phyloP scores from a whole-genome alignment of 1,140 invertebrate species.

The Propsilocerus akamusi region DNA sequence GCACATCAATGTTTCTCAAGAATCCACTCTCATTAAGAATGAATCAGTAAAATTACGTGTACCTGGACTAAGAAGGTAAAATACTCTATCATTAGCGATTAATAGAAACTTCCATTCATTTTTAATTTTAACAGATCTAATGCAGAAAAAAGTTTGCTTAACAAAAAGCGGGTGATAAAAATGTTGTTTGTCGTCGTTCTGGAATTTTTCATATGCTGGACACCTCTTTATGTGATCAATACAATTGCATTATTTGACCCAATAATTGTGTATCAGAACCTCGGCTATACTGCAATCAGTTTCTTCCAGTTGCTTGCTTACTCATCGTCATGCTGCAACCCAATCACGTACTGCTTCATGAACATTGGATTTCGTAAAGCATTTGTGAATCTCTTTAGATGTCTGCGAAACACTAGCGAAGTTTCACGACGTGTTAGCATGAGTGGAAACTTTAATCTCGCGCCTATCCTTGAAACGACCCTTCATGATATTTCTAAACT shows the following conservation, averaged over 20 bases:
- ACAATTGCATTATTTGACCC: slow-evolving; percentile 54
- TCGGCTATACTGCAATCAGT: slow-evolving; percentile 55
- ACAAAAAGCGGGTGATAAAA: slow-evolving; percentile 50
- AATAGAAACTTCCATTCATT: not conserved
- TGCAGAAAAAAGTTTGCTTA: slow-evolving; percentile 26
- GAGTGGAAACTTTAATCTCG: too few species aligned
- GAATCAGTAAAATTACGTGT: not conserved
- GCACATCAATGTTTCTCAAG: not conserved
- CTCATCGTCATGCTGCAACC: slow-evolving; percentile 75
- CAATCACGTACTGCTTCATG: slow-evolving; percentile 91
- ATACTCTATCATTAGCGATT: not conserved
- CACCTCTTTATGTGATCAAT: slow-evolving; percentile 71
- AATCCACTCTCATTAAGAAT: not conserved
- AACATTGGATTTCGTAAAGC: slow-evolving; percentile 70
- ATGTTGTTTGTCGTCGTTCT: slow-evolving; percentile 85
- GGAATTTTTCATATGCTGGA: slow-evolving; percentile 89
- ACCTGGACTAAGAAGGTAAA: not conserved
- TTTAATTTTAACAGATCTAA: slow-evolving; percentile 23
- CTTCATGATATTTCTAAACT: too few species aligned
- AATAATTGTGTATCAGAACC: slow-evolving; percentile 40
- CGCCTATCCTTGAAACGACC: too few species aligned
- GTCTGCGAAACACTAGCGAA: slow-evolving; percentile 17
- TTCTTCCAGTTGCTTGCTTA: slow-evolving; percentile 71
- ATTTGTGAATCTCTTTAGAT: slow-evolving; percentile 53
- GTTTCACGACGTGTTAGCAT: not conserved